Evolutionary conservation across 2,113 vertebrate genomes (phyloP).

Genomic region (Callopanchax toddi): DNA sequence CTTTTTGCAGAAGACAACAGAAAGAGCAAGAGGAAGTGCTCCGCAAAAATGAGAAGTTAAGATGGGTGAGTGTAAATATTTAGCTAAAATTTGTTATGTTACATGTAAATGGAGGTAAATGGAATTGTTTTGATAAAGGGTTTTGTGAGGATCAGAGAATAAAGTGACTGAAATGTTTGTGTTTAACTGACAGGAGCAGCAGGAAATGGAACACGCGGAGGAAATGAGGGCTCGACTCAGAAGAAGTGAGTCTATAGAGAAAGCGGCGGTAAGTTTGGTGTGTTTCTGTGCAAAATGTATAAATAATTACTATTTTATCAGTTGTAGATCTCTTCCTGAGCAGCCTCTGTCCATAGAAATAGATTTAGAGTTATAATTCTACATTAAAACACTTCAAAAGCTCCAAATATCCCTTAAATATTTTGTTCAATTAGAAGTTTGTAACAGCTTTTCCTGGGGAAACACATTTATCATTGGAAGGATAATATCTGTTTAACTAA

Average conservation of each 20-base stretch:
- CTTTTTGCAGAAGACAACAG: conserved; percentile 72
- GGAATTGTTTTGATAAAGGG: too few relatives aligned
- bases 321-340: too few relatives aligned
- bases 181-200: conserved; percentile 64
- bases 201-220: conserved; percentile 82
- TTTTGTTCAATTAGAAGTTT: conserved; percentile 1
- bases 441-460: too few relatives aligned
- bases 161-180: background rate
- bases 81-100: background rate
- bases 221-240: conserved; percentile 77
- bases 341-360: too few relatives aligned
- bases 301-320: too few relatives aligned
- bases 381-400: too few relatives aligned
- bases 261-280: conserved; percentile 81
- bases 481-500: background rate
- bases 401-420: background rate
- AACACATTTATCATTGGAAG: background rate
- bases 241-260: conserved; percentile 83
- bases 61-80: conserved; percentile 73
- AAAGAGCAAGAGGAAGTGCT: conserved; percentile 73
- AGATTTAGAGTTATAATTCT: too few relatives aligned
- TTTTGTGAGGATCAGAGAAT: too few relatives aligned
- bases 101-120: too few relatives aligned
- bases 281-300: too few relatives aligned
- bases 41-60: conserved; percentile 72